Evolutionary conservation across 1,140 invertebrate species (phyloP).

Genomic region (Cyclina sinensis): DNA sequence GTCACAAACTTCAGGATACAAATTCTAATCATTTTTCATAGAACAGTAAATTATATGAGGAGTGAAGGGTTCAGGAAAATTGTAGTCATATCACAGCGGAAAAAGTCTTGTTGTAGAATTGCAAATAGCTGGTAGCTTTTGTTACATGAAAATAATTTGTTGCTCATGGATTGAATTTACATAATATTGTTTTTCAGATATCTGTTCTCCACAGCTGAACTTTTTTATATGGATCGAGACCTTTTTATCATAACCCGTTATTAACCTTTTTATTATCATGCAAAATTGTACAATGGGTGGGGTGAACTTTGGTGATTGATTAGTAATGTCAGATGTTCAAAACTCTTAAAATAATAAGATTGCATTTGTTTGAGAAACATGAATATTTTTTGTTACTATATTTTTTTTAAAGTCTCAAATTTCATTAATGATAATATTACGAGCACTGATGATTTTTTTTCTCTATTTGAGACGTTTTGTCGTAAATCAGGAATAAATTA

Average conservation of each 20-base stretch:
- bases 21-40: too few species aligned
- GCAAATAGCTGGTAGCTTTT: background rate
- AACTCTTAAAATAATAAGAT: background rate
- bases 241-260: conserved; percentile 19
- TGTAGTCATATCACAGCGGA: background rate
- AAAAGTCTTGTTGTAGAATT: background rate
- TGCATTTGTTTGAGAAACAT: background rate
- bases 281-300: conserved; percentile 29
- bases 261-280: conserved; percentile 12
- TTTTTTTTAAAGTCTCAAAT: background rate
- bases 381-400: conserved; percentile 8
- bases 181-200: conserved; percentile 31
- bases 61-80: too few species aligned
- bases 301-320: conserved; percentile 4
- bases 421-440: background rate
- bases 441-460: background rate
- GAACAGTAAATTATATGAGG: too few species aligned
- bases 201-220: background rate
- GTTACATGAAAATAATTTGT: conserved; percentile 24
- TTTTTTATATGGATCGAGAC: conserved; percentile 13
- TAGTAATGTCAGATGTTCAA: conserved; percentile 18
- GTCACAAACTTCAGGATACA: too few species aligned
- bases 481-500: background rate
- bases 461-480: background rate
- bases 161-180: conserved; percentile 22